Evolutionary conservation across 2,888 invertebrate genomes (phyloP).

Genomic region (Steinernema scapterisci): DNA sequence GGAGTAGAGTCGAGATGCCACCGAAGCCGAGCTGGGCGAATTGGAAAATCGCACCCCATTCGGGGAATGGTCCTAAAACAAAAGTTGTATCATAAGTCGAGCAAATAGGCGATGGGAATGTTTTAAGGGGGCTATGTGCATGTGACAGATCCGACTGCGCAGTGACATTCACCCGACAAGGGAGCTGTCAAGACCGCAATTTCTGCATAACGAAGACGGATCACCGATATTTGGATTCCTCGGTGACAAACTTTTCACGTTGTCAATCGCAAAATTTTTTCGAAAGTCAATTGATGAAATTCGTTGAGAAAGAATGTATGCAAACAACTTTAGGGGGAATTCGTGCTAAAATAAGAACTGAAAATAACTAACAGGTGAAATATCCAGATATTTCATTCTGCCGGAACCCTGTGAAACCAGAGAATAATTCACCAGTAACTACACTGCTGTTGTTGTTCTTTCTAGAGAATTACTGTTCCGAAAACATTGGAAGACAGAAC

Average conservation of each 20-base stretch:
- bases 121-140: background rate
- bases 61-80: constrained; percentile 34
- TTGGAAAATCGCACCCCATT: constrained; percentile 40
- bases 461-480: constrained; percentile 27
- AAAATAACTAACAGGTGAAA: constrained; percentile 17
- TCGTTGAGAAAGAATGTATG: no score
- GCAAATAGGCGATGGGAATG: background rate
- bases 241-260: no score
- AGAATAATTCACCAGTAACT: background rate
- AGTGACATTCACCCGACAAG: background rate
- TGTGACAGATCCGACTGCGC: no score
- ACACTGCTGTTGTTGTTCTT: constrained; percentile 13
- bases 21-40: constrained; percentile 56
- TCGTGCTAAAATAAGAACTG: background rate
- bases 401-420: background rate
- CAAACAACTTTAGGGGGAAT: no score
- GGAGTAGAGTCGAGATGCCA: constrained; percentile 62
- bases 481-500: constrained; percentile 15
- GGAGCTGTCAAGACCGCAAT: background rate
- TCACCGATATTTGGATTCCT: no score
- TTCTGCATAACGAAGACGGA: no score
- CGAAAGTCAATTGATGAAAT: no score
- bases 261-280: no score
- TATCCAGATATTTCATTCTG: constrained; percentile 21
- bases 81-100: background rate